Evolutionary conservation across 2,888 invertebrate species (phyloP).

Genomic region (Aelia acuminata): DNA sequence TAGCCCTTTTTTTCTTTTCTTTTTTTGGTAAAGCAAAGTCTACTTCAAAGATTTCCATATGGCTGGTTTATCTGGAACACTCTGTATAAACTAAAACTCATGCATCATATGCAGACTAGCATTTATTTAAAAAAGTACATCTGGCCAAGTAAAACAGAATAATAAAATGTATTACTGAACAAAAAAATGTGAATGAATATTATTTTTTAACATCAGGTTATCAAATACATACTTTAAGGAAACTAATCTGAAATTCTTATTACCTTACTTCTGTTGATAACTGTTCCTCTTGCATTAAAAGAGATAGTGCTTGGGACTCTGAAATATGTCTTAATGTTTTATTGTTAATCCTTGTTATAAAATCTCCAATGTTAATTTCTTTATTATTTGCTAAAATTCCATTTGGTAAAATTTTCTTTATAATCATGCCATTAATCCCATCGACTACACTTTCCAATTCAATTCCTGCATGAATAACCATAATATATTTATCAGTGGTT

Average conservation of each 20-base stretch:
- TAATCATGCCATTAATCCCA: slow-evolving; percentile 73
- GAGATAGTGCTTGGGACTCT: slow-evolving; percentile 72
- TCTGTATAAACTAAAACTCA: background rate
- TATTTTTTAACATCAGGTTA: background rate
- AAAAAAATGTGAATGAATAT: background rate
- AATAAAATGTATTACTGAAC: background rate
- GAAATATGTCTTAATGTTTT: slow-evolving; percentile 73
- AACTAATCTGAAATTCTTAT: slow-evolving; percentile 61
- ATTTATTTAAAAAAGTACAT: no score
- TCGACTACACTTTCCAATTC: slow-evolving; percentile 74
- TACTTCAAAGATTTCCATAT: no score
- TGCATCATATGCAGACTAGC: background rate
- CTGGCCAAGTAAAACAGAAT: no score
- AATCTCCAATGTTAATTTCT: slow-evolving; percentile 73
- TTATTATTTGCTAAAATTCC: slow-evolving; percentile 75
- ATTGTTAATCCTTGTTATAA: slow-evolving; percentile 74
- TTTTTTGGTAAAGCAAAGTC: no score
- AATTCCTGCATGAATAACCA: slow-evolving; percentile 70
- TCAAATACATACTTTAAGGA: background rate
- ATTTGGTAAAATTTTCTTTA: slow-evolving; percentile 70
- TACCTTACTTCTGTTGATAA: slow-evolving; percentile 75
- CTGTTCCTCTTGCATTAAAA: slow-evolving; percentile 74
- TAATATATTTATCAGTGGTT: background rate
- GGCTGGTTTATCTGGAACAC: no score
- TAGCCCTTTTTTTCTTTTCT: no score